phyloP scores from a whole-genome alignment of 1,140 invertebrate genomes.

The Drosophila lacteicornis region DNA sequence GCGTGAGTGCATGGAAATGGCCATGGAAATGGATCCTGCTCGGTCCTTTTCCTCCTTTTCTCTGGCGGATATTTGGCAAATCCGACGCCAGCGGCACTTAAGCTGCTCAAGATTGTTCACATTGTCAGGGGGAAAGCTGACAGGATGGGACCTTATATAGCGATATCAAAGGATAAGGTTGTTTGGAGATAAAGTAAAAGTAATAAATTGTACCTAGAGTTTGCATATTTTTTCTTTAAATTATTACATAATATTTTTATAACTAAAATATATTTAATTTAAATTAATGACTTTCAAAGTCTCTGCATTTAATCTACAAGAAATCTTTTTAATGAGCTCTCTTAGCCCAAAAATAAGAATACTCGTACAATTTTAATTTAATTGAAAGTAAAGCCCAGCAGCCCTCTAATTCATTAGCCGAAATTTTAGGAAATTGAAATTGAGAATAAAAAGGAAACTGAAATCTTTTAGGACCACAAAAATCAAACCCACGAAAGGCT shows the following conservation, averaged over 20 bases:
- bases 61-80: conserved; percentile 59
- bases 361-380: conserved; percentile 18
- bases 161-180: no score
- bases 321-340: no score
- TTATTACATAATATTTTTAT: no score
- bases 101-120: conserved; percentile 46
- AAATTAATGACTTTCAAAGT: background rate
- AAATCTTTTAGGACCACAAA: background rate
- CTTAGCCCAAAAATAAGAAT: no score
- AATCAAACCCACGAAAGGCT: conserved; percentile 34
- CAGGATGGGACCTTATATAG: no score
- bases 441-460: conserved; percentile 1
- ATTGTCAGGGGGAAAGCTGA: conserved; percentile 11
- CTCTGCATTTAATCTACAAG: no score
- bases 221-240: no score
- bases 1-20: conserved; percentile 58
- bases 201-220: no score
- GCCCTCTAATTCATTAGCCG: conserved; percentile 51
- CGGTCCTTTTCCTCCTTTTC: background rate
- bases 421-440: conserved; percentile 36
- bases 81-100: conserved; percentile 57
- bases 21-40: conserved; percentile 27
- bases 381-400: conserved; percentile 13
- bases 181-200: no score
- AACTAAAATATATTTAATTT: no score